phyloP scores from a whole-genome alignment of 2,113 vertebrate species.

The Odontesthes bonariensis region DNA sequence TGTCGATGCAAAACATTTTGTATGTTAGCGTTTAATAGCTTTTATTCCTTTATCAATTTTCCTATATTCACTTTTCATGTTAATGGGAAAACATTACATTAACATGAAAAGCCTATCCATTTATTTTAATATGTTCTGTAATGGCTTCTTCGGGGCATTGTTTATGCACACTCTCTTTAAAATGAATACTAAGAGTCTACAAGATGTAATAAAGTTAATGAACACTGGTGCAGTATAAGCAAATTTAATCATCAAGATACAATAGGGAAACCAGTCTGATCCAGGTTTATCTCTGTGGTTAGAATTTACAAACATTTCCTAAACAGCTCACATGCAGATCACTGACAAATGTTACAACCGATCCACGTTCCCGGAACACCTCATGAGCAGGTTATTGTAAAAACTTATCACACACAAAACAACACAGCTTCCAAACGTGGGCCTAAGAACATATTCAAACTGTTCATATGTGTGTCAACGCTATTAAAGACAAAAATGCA shows the following conservation, averaged over 20 bases:
- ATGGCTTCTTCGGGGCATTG: neutral
- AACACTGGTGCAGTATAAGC: neutral
- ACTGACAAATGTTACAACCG: neutral
- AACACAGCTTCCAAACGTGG: neutral
- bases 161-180: neutral
- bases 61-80: neutral
- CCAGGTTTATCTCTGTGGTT: too few species aligned
- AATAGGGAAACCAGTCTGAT: neutral
- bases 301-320: neutral
- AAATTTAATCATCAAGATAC: neutral
- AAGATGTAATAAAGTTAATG: neutral
- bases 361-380: neutral
- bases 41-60: neutral
- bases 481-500: neutral
- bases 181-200: neutral
- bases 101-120: neutral
- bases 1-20: neutral
- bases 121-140: neutral
- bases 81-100: conserved; percentile 1
- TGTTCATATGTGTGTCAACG: neutral
- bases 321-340: too few species aligned
- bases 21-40: neutral
- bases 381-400: neutral
- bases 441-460: neutral
- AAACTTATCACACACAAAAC: neutral